A percentile compares a stretch with the other conserved stretches of the same genome.
Conservation (phyloP, 2,113 vertebrate species). For the Noctilio leporinus region DNA sequence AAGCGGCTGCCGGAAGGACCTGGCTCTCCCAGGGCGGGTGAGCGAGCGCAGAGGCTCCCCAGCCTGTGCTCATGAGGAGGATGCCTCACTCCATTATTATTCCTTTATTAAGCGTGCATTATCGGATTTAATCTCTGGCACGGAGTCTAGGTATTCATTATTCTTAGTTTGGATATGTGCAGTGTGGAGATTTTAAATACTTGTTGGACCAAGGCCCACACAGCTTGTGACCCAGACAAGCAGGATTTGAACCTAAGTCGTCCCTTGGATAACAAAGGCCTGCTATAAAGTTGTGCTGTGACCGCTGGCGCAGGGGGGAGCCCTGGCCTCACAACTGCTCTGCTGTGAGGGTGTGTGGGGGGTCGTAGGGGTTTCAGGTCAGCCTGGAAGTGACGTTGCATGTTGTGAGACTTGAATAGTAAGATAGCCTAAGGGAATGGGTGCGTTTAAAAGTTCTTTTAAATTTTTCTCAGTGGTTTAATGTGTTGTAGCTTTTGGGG, state of each 20-base stretch:
- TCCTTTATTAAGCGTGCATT: neutral
- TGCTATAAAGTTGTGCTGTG: neutral
- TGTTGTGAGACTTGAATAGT: neutral
- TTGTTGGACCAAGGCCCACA: neutral
- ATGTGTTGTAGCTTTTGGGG: neutral
- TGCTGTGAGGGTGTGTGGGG: too few relatives aligned
- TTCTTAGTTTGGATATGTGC: neutral
- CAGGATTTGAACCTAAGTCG: neutral
- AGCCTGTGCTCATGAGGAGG: neutral
- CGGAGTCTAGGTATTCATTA: neutral
- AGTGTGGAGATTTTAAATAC: neutral
- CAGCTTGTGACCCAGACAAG: neutral
- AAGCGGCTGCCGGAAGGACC: neutral
- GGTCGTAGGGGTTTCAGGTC: neutral
- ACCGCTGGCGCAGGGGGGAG: neutral
- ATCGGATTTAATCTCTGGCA: neutral
- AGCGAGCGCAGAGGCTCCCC: neutral
- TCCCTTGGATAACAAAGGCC: neutral
- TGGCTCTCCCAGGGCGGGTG: neutral
- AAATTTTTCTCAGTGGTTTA: neutral
- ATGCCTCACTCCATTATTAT: fast-evolving
- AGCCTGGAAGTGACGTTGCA: neutral
- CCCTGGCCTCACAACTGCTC: too few relatives aligned
- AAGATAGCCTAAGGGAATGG: neutral
- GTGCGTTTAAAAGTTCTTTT: neutral